These are phyloP conservation scores for Saxidomus purpurata DNA, from an alignment of 1,140 invertebrate genomes.

Conservation along the genomic window DNA sequence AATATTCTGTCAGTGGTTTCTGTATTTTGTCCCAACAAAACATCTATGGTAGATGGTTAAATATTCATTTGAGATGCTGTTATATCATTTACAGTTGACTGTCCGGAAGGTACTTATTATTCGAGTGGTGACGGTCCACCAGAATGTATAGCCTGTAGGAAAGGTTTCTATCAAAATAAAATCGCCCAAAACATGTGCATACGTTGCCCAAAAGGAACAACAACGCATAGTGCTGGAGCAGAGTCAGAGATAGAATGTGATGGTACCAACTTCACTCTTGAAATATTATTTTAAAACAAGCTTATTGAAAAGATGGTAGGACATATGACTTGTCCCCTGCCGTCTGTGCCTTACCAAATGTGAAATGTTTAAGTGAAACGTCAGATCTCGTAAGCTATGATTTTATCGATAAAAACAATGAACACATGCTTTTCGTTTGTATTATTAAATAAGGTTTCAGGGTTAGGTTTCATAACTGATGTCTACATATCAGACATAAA, in stretches of 20 bases:
- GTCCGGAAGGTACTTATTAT: conserved; percentile 38
- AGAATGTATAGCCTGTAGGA: conserved; percentile 4
- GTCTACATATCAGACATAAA: no score
- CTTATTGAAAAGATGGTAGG: no score
- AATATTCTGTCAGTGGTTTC: no score
- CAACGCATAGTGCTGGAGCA: background rate
- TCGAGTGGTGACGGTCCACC: background rate
- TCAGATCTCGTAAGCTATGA: background rate
- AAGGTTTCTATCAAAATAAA: conserved; percentile 26
- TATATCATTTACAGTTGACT: conserved; percentile 52
- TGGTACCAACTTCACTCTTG: conserved; percentile 1
- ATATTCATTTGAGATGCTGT: no score
- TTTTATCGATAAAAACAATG: background rate
- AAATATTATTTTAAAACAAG: no score
- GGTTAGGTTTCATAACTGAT: no score
- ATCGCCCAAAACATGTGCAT: background rate
- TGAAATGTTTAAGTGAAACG: no score
- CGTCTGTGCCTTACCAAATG: background rate
- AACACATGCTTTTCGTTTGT: no score
- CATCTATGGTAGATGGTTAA: no score
- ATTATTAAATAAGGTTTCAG: no score
- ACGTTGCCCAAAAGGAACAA: conserved; percentile 3
- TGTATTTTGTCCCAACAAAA: no score
- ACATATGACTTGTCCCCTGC: background rate
- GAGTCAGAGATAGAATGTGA: background rate